A percentile compares a stretch with the other conserved stretches of the same genome.
Conservation (phyloP, 1,140 invertebrate genomes). For the Ips nitidus region DNA sequence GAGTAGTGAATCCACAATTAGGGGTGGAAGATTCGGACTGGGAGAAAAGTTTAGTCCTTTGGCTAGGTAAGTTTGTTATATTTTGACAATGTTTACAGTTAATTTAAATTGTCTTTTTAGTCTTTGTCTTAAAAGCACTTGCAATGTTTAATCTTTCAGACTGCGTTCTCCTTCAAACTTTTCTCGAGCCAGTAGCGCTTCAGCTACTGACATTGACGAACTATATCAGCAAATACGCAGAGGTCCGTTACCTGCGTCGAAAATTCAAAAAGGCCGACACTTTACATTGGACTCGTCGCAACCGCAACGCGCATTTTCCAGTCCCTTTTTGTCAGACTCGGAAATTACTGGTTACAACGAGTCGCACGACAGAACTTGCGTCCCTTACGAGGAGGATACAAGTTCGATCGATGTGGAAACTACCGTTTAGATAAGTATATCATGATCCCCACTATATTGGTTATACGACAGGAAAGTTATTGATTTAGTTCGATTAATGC, state of each 20-base stretch:
- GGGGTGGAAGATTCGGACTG: constrained; percentile 25
- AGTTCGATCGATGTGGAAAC: constrained; percentile 46
- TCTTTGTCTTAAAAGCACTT: not conserved
- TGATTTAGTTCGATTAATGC: too few species aligned
- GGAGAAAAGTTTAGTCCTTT: constrained; percentile 22
- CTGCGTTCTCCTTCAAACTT: constrained; percentile 30
- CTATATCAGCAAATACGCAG: constrained; percentile 60
- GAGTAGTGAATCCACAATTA: constrained; percentile 26
- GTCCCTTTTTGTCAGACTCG: constrained; percentile 49
- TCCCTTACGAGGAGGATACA: constrained; percentile 14
- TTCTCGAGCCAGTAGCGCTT: constrained; percentile 48
- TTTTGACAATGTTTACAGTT: constrained; percentile 1
- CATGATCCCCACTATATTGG: too few species aligned
- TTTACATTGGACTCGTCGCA: not conserved
- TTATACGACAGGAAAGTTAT: too few species aligned
- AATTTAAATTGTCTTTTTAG: not conserved
- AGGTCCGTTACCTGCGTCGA: constrained; percentile 34
- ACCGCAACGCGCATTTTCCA: constrained; percentile 32
- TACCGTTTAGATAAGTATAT: constrained; percentile 18
- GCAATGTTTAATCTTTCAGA: constrained; percentile 2
- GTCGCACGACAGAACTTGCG: not conserved
- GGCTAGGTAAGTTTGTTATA: constrained; percentile 9
- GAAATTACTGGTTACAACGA: constrained; percentile 40
- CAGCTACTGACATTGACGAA: constrained; percentile 60
- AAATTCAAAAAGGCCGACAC: constrained; percentile 13